These are phyloP conservation scores for Serilophus lunatus DNA, from an alignment of 2,113 vertebrate species.

Conservation along the genomic window DNA sequence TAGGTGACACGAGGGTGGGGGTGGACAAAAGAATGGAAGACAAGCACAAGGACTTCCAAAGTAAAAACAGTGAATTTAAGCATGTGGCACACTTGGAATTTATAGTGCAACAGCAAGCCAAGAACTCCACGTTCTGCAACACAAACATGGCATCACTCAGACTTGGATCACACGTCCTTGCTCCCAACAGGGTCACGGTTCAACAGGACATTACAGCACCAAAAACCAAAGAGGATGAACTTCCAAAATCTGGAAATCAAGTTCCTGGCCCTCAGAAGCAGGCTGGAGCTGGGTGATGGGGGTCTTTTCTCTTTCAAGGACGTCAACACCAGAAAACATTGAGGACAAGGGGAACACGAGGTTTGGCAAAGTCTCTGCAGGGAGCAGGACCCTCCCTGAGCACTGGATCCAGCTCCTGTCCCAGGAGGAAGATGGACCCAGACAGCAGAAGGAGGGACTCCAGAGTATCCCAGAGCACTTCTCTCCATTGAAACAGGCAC, in stretches of 20 bases:
- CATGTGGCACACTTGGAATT: background rate
- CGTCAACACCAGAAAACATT: rapidly evolving
- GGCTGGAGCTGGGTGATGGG: rapidly evolving
- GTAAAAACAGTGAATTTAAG: background rate
- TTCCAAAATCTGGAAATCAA: background rate
- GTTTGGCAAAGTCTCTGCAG: background rate
- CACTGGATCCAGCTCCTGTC: background rate
- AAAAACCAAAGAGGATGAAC: background rate
- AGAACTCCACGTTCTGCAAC: background rate
- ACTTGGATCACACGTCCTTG: background rate
- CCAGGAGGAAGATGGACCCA: background rate
- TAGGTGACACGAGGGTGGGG: background rate
- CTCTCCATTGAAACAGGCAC: background rate
- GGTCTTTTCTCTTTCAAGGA: background rate
- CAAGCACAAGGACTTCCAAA: background rate
- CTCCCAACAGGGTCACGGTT: background rate
- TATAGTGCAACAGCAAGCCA: background rate
- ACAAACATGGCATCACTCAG: background rate
- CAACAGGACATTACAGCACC: background rate
- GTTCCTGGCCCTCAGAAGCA: background rate
- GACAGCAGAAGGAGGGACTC: background rate
- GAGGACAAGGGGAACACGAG: background rate
- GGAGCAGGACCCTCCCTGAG: background rate
- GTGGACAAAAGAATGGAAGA: background rate
- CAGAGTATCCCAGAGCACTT: background rate